A percentile compares a stretch with the other conserved stretches of the same genome.
Evolutionary conservation across 2,797 vertebrate genomes (phyloP).

Genomic region (Pempheris klunzingeri): DNA sequence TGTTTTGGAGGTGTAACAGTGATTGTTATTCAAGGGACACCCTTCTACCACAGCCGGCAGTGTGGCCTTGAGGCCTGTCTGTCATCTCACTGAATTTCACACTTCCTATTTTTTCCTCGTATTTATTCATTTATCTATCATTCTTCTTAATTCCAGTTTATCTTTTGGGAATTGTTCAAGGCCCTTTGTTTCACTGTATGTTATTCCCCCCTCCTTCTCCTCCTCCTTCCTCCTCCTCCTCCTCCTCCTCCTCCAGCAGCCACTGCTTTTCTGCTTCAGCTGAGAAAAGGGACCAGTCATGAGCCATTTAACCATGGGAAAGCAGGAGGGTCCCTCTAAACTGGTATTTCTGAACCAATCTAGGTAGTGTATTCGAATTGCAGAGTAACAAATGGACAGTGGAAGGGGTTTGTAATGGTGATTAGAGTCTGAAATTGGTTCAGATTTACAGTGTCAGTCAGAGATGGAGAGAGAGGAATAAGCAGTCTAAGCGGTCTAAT

Average conservation of each 20-base stretch:
- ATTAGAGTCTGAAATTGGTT: constrained; percentile 99
- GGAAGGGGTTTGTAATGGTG: constrained; percentile 99
- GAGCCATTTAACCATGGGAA: constrained; percentile 90
- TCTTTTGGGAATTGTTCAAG: constrained; percentile 84
- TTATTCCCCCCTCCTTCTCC: constrained; percentile 43
- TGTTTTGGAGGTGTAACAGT: constrained; percentile 88
- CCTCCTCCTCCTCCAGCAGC: constrained; percentile 48
- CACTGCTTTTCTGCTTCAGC: constrained; percentile 72
- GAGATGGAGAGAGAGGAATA: constrained; percentile 94
- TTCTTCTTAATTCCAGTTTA: constrained; percentile 84
- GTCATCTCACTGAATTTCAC: constrained; percentile 83
- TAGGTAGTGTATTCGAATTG: constrained; percentile 91
- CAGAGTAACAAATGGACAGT: constrained; percentile 97
- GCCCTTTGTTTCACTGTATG: constrained; percentile 78
- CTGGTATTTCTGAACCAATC: constrained; percentile 92
- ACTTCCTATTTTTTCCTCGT: constrained; percentile 68
- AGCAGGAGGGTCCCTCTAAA: constrained; percentile 87
- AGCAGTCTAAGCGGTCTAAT: constrained; percentile 98
- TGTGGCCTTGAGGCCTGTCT: constrained; percentile 85
- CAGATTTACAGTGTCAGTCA: constrained; percentile 99
- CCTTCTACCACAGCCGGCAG: constrained; percentile 76
- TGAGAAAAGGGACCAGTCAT: constrained; percentile 87
- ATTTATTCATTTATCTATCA: constrained; percentile 84
- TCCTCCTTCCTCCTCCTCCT: constrained; percentile 30
- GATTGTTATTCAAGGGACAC: constrained; percentile 90